phyloP scores from a whole-genome alignment of 1,140 invertebrate species.

The Colletes gigas region DNA sequence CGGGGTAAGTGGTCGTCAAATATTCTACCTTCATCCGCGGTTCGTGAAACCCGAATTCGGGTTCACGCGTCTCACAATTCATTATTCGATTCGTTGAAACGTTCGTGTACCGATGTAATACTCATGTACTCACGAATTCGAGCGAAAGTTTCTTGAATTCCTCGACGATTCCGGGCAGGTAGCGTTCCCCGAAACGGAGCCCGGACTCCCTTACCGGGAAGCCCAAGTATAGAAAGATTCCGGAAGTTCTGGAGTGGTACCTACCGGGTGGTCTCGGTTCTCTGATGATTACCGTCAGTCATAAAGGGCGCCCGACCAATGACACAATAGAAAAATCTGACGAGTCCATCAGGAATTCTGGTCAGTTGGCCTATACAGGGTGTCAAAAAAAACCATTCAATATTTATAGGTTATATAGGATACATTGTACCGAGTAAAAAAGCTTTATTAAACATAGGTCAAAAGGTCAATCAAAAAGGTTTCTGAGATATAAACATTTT shows the following conservation, averaged over 20 bases:
- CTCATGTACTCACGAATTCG: slow-evolving; percentile 24
- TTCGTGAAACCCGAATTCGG: not conserved
- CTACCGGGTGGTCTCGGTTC: slow-evolving; percentile 42
- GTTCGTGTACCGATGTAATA: slow-evolving; percentile 11
- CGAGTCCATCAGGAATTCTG: slow-evolving; percentile 50
- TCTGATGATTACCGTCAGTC: slow-evolving; percentile 41
- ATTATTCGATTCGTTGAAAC: slow-evolving; percentile 9
- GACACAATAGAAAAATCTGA: slow-evolving; percentile 59
- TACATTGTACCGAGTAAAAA: too few relatives aligned
- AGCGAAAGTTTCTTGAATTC: slow-evolving; percentile 35
- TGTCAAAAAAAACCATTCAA: too few relatives aligned
- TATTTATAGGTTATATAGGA: too few relatives aligned
- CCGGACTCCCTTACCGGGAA: slow-evolving; percentile 35
- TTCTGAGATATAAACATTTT: too few relatives aligned
- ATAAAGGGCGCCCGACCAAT: slow-evolving; percentile 29
- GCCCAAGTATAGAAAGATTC: slow-evolving; percentile 37
- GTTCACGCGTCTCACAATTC: not conserved
- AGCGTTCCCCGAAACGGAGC: slow-evolving; percentile 24
- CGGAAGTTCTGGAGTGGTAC: slow-evolving; percentile 42
- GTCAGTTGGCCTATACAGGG: not conserved
- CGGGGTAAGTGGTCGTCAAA: not conserved
- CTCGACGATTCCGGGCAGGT: slow-evolving; percentile 24
- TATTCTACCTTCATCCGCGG: not conserved
- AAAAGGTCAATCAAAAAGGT: too few relatives aligned
- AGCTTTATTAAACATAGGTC: too few relatives aligned